phyloP scores from a whole-genome alignment of 1,140 invertebrate species.

The Bilobella aurantiaca region DNA sequence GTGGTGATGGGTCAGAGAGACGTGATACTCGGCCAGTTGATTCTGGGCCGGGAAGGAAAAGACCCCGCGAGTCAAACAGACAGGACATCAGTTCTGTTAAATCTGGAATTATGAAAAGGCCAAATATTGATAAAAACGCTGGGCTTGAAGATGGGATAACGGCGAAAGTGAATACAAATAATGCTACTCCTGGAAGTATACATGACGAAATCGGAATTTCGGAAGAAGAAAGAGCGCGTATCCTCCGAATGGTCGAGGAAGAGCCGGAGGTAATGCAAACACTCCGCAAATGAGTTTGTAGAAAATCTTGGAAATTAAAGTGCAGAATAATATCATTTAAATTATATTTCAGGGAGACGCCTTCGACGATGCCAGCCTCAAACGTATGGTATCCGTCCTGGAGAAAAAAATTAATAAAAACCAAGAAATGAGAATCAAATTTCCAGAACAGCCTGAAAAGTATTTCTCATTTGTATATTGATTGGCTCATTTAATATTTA shows the following conservation, averaged over 20 bases:
- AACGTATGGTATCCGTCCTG: conserved; percentile 79
- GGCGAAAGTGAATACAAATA: too few species aligned
- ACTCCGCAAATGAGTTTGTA: not conserved
- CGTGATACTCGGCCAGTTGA: not conserved
- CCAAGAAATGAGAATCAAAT: conserved; percentile 97
- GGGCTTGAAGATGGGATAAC: too few species aligned
- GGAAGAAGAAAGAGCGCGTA: conserved; percentile 66
- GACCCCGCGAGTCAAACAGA: conserved; percentile 4
- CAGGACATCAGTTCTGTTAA: not conserved
- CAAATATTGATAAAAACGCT: not conserved
- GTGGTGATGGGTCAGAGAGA: not conserved
- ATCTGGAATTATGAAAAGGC: not conserved
- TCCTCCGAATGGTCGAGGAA: conserved; percentile 68
- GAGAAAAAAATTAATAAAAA: conserved; percentile 91
- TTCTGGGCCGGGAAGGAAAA: conserved; percentile 8
- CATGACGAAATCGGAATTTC: conserved; percentile 46
- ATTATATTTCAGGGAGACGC: conserved; percentile 51
- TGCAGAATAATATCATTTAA: conserved; percentile 8
- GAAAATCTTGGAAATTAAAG: conserved; percentile 21
- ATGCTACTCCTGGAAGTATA: not conserved
- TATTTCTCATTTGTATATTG: conserved; percentile 37
- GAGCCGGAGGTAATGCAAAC: conserved; percentile 53
- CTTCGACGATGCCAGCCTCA: conserved; percentile 75
- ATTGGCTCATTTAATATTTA: not conserved
- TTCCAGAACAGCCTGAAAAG: conserved; percentile 91